Conservation (phyloP, 2,797 vertebrate genomes). For the Enteromius anoplus region DNA sequence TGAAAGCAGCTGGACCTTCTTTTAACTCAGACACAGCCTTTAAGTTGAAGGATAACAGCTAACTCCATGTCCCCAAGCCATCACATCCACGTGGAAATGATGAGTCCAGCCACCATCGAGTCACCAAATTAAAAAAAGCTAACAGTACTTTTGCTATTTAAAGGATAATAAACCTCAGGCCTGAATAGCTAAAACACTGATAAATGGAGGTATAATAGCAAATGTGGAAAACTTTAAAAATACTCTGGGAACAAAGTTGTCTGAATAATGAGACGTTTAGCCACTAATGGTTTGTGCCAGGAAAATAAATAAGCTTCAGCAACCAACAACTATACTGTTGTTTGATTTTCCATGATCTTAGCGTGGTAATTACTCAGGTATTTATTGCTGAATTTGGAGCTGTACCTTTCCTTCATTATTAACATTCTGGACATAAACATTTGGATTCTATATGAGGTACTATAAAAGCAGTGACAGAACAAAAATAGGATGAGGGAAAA, state of each 20-base stretch:
- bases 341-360: conserved; percentile 30
- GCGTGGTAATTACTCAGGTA: neutral
- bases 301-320: conserved; percentile 1
- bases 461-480: neutral
- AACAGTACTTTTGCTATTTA: neutral
- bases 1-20: conserved; percentile 48
- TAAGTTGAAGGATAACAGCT: conserved; percentile 25
- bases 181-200: conserved; percentile 13
- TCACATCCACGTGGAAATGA: neutral
- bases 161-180: conserved; percentile 28
- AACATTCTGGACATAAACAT: neutral
- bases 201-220: neutral
- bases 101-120: conserved; percentile 12
- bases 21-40: conserved; percentile 50
- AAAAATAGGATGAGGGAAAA: neutral
- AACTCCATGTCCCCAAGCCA: conserved; percentile 13
- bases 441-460: neutral
- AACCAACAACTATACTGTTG: conserved; percentile 21
- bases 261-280: conserved; percentile 23
- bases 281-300: conserved; percentile 30
- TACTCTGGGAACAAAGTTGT: neutral
- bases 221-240: neutral
- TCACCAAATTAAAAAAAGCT: neutral
- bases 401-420: neutral
- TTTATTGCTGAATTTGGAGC: neutral